A percentile compares a stretch with the other conserved stretches of the same genome.
Evolutionary conservation across 2,888 invertebrate species (phyloP).

Genomic region (Hyalella azteca): DNA sequence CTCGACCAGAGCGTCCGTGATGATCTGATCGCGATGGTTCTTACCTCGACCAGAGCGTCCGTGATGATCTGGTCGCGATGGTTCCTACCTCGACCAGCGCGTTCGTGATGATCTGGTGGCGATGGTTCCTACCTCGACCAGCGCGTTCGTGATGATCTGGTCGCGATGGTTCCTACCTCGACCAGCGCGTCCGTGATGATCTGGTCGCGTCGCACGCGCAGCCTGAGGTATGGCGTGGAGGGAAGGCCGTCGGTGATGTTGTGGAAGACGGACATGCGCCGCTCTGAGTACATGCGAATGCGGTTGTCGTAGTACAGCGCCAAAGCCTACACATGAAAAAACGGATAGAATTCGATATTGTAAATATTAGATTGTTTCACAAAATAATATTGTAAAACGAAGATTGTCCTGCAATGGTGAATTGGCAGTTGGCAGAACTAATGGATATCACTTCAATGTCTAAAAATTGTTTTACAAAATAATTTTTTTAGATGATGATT

Average conservation of each 20-base stretch:
- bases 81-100: constrained; percentile 72
- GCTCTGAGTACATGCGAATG: constrained; percentile 91
- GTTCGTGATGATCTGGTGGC: too few species aligned
- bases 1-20: constrained; percentile 91
- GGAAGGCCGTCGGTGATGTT: constrained; percentile 79
- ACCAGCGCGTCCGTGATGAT: constrained; percentile 91
- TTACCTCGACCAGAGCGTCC: constrained; percentile 87
- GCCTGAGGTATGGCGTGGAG: constrained; percentile 81
- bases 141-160: too few species aligned
- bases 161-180: constrained; percentile 78
- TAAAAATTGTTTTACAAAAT: too few species aligned
- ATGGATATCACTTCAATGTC: too few species aligned
- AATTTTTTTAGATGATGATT: too few species aligned
- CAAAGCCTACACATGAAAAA: constrained; percentile 69
- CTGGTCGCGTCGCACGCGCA: constrained; percentile 76
- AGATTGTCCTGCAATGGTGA: too few species aligned
- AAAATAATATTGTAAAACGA: too few species aligned
- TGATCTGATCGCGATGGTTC: constrained; percentile 83
- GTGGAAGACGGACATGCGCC: constrained; percentile 83
- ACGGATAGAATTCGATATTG: too few species aligned
- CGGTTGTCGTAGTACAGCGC: constrained; percentile 93
- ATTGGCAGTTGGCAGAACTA: too few species aligned
- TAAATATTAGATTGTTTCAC: too few species aligned
- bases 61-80: constrained; percentile 85
- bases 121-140: too few species aligned